Conservation (phyloP, 2,797 vertebrate species). For the Apodemus agrarius region DNA sequence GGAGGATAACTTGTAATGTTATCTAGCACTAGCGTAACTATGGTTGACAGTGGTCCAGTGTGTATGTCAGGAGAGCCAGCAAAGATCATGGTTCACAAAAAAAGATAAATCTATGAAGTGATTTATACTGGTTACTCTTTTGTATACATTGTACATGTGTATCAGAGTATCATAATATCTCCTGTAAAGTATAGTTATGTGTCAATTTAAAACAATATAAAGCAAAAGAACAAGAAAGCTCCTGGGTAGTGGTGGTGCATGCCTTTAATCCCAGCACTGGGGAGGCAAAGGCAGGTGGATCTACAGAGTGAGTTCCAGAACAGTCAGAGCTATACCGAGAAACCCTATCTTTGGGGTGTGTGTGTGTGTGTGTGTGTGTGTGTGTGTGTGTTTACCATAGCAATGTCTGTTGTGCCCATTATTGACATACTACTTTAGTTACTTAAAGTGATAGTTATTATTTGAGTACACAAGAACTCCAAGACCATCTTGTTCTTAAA, state of each 20-base stretch:
- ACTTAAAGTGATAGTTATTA: background rate
- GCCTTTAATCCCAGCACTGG: background rate
- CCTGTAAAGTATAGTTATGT: background rate
- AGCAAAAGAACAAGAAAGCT: background rate
- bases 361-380: no score
- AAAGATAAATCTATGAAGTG: background rate
- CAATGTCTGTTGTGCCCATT: background rate
- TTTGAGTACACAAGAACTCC: background rate
- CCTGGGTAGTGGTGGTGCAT: background rate
- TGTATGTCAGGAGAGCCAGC: background rate
- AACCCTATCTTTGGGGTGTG: no score
- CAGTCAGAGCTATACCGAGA: no score
- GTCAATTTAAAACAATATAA: background rate
- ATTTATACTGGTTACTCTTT: background rate
- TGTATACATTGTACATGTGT: background rate
- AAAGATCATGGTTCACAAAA: background rate
- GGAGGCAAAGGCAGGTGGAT: background rate
- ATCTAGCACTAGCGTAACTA: background rate
- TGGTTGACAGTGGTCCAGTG: background rate
- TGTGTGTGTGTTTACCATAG: background rate
- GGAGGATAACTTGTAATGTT: background rate
- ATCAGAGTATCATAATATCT: background rate
- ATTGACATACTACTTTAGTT: constrained; percentile 23
- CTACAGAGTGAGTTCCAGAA: background rate
- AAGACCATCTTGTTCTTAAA: background rate